Evolutionary conservation across 2,888 invertebrate genomes (phyloP).

Genomic region (Rugalucina vietnamica): DNA sequence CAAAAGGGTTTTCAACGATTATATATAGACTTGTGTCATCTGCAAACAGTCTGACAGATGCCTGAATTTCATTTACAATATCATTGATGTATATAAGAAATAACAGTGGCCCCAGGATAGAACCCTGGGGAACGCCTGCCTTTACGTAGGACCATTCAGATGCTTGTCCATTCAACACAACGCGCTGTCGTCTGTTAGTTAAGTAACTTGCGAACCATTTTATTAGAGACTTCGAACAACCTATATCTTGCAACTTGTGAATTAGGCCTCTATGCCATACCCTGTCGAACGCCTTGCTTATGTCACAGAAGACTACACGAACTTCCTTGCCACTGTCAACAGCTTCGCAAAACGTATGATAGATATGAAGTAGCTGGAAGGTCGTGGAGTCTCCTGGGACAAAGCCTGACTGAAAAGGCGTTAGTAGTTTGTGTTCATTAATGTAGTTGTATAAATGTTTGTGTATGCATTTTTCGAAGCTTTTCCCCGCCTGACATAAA

Average conservation of each 20-base stretch:
- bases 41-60: no score
- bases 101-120: background rate
- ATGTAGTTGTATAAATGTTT: conserved; percentile 15
- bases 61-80: no score
- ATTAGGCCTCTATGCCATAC: background rate
- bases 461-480: conserved; percentile 19
- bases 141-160: background rate
- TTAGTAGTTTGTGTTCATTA: background rate
- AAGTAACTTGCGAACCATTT: background rate
- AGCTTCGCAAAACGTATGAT: background rate
- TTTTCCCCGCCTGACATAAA: background rate
- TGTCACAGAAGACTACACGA: conserved; percentile 2
- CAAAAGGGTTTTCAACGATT: no score
- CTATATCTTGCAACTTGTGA: background rate
- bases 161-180: background rate
- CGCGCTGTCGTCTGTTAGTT: background rate
- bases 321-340: background rate
- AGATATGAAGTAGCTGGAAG: background rate
- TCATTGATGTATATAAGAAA: background rate
- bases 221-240: background rate
- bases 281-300: background rate
- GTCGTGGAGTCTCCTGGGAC: conserved; percentile 4
- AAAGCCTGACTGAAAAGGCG: background rate
- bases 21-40: no score
- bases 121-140: background rate